Evolutionary conservation across 64 coral and sea anemone genomes (phyloP), one percentile per base, ranked within the genome.

Genomic region (Cladopsammia gracilis): DNA sequence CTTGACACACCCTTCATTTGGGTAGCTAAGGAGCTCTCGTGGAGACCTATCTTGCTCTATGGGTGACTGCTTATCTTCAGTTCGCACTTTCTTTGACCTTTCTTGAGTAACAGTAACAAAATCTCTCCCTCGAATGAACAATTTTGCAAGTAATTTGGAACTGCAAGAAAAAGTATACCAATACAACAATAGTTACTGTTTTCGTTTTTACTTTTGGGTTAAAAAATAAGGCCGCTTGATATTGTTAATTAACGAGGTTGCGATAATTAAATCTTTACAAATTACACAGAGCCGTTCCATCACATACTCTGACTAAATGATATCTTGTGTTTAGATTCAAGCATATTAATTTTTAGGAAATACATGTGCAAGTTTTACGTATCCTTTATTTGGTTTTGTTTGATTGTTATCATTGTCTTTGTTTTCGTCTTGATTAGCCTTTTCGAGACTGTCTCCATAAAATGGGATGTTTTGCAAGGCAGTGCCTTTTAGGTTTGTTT

Each of bases 341-440:
- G 4, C 50, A 18, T 45, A 53, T 4, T 53, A 53, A 20, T 19
- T 13, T 75, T 6, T 20, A 5, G 22, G 14, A 15, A 16, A 18
- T 50, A 15, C 7, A 50, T 50, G 47, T 45, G 4, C 51, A 10
- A 5, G 10, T 53, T 4, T 46, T 75, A 20, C 47, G 44, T 86
- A 71, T 48, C 83, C 52, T 71, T 15, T 26, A 86, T 71, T 70
- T 86, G 45, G n/a, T 9, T 86, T 71, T 86, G 18, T 10, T 71
- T 64, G 26, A 77, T n/a, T n/a, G n/a, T n/a, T n/a, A n/a, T n/a
- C n/a, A n/a, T n/a, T n/a, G n/a, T n/a, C n/a, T n/a, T n/a, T n/a
- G n/a, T n/a, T n/a, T n/a, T n/a, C n/a, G n/a, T n/a, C n/a, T n/a
- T n/a, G n/a, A n/a, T n/a, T n/a, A n/a, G n/a, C n/a, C n/a, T n/a